These are phyloP conservation scores for Platyscelio sp. DNA, from an alignment of 2,888 invertebrate species.

Conservation along the genomic window DNA sequence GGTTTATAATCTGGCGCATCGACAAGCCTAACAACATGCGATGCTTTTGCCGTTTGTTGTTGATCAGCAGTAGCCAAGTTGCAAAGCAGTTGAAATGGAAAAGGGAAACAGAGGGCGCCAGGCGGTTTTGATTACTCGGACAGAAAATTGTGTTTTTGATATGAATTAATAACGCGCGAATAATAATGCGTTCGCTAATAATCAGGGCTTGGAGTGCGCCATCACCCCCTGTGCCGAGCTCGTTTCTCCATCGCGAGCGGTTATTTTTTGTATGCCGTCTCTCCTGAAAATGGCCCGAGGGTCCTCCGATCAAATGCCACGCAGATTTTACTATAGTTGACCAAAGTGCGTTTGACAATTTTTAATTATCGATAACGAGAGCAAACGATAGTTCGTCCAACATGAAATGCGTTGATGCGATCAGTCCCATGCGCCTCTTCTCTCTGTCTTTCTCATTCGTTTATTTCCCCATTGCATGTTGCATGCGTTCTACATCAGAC, in stretches of 20 bases:
- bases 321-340: conserved; percentile 68
- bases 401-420: conserved; percentile 67
- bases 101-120: conserved; percentile 40
- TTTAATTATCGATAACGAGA: conserved; percentile 83
- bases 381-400: conserved; percentile 65
- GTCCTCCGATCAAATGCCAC: conserved; percentile 76
- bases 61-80: conserved; percentile 30
- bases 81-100: conserved; percentile 32
- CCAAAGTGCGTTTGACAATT: conserved; percentile 84
- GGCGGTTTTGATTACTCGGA: conserved; percentile 83
- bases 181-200: conserved; percentile 84
- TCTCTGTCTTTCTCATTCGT: conserved; percentile 5
- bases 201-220: conserved; percentile 75
- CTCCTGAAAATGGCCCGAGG: conserved; percentile 77
- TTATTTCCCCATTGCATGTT: conserved; percentile 42
- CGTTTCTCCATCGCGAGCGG: conserved; percentile 28
- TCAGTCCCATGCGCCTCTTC: conserved; percentile 53
- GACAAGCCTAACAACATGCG: conserved; percentile 21
- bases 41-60: conserved; percentile 48
- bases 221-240: too few species aligned
- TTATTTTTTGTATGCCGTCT: conserved; percentile 56
- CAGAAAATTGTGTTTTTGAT: conserved; percentile 84
- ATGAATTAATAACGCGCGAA: conserved; percentile 84
- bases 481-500: conserved; percentile 25
- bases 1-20: conserved; percentile 43